A percentile compares a stretch with the other conserved stretches of the same genome.
phyloP scores from a whole-genome alignment of 2,888 invertebrate species.

The Melanotus villosus region DNA sequence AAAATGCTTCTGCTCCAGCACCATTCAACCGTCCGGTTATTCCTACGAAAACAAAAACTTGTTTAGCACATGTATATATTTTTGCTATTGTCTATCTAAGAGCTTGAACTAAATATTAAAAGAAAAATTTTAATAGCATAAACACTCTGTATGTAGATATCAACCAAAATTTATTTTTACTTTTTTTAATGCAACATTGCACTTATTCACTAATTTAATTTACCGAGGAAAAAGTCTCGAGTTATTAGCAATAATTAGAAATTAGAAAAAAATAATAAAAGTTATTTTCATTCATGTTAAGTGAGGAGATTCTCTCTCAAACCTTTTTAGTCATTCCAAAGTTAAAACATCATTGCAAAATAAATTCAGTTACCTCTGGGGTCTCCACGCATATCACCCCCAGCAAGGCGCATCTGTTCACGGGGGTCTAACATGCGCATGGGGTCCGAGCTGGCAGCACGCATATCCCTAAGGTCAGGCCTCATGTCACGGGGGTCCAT shows the following conservation, averaged over 20 bases:
- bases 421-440: constrained; percentile 74
- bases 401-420: constrained; percentile 70
- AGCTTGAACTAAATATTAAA: constrained; percentile 10
- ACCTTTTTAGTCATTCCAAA: not conserved
- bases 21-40: constrained; percentile 89
- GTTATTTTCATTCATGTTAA: not conserved
- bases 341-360: not conserved
- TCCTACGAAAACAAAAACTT: constrained; percentile 52
- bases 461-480: constrained; percentile 75
- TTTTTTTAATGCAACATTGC: too few relatives aligned
- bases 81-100: not conserved
- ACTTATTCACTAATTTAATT: too few relatives aligned
- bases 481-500: constrained; percentile 74
- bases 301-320: constrained; percentile 18
- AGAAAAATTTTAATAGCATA: too few relatives aligned
- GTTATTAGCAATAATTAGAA: too few relatives aligned
- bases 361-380: constrained; percentile 72
- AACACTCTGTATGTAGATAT: too few relatives aligned
- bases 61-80: not conserved
- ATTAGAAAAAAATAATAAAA: not conserved
- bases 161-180: too few relatives aligned
- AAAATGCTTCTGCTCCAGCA: constrained; percentile 80
- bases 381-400: constrained; percentile 79
- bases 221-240: too few relatives aligned
- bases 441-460: constrained; percentile 68